phyloP scores from a whole-genome alignment of 2,797 vertebrate species.

The Chelonia mydas region DNA sequence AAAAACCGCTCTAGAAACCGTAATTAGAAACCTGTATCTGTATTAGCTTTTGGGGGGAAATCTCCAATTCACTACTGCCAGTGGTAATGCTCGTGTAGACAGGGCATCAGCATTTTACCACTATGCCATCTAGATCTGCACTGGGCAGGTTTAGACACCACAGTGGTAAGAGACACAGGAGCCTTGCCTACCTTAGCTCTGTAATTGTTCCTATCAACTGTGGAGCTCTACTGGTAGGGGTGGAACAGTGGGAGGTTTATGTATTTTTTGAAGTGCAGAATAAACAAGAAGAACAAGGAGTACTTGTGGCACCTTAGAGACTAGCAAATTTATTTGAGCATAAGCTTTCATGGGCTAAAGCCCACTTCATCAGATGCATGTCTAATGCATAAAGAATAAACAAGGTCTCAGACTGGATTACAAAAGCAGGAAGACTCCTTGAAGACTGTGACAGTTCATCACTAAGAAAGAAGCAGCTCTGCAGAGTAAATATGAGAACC shows the following conservation, averaged over 20 bases:
- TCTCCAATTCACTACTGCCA: background rate
- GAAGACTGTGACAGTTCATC: background rate
- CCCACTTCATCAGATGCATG: too few relatives aligned
- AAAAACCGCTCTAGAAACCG: background rate
- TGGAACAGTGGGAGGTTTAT: background rate
- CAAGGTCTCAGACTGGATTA: background rate
- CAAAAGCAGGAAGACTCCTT: background rate
- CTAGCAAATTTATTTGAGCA: too few relatives aligned
- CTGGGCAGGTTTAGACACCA: background rate
- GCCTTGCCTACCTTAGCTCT: background rate
- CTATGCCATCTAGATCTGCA: background rate
- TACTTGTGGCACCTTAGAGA: too few relatives aligned
- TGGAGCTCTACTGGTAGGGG: background rate
- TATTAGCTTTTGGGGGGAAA: background rate
- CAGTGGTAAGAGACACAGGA: background rate
- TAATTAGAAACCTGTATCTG: background rate
- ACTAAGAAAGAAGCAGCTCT: background rate
- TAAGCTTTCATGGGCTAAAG: too few relatives aligned
- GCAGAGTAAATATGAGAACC: background rate
- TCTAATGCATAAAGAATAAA: background rate
- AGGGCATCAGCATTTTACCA: background rate
- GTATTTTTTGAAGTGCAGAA: background rate
- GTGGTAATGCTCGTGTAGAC: background rate
- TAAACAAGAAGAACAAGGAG: background rate
- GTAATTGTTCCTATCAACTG: background rate